phyloP scores from a whole-genome alignment of 2,888 invertebrate genomes.

The Pedicia rivosa region DNA sequence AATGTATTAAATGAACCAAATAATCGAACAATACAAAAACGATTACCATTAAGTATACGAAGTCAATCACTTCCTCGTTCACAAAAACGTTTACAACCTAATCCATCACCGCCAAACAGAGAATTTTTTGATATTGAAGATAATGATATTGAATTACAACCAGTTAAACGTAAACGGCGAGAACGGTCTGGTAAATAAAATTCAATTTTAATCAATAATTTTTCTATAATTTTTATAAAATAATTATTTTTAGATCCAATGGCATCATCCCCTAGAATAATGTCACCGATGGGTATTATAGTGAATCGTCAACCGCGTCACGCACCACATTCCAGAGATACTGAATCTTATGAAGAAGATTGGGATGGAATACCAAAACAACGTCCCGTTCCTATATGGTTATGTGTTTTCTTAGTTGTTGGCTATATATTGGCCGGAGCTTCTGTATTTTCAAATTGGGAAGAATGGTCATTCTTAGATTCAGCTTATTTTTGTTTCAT shows the following conservation, averaged over 20 bases:
- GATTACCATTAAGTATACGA: constrained; percentile 5
- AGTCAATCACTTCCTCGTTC: constrained; percentile 16
- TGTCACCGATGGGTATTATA: constrained; percentile 52
- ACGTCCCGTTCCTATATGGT: constrained; percentile 71
- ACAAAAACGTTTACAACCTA: constrained; percentile 12
- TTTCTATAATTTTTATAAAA: neutral
- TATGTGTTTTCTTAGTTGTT: constrained; percentile 74
- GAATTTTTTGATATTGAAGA: constrained; percentile 17
- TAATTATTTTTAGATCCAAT: constrained; percentile 15
- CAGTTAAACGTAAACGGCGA: constrained; percentile 14
- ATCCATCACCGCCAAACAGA: constrained; percentile 14
- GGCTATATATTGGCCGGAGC: constrained; percentile 84
- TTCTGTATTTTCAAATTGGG: constrained; percentile 71
- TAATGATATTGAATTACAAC: constrained; percentile 20
- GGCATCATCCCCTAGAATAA: constrained; percentile 43
- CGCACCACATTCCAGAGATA: constrained; percentile 38
- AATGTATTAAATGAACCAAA: too few relatives aligned
- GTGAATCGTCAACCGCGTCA: constrained; percentile 36
- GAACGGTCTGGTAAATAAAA: constrained; percentile 14
- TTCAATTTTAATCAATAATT: too few relatives aligned
- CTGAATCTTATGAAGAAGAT: constrained; percentile 40
- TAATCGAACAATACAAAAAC: too few relatives aligned
- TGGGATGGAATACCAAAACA: constrained; percentile 33
- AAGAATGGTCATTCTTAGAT: constrained; percentile 72
- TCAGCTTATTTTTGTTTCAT: constrained; percentile 90